Evolutionary conservation across 2,797 vertebrate genomes (phyloP).

Genomic region (Triplophysa yarkandensis): DNA sequence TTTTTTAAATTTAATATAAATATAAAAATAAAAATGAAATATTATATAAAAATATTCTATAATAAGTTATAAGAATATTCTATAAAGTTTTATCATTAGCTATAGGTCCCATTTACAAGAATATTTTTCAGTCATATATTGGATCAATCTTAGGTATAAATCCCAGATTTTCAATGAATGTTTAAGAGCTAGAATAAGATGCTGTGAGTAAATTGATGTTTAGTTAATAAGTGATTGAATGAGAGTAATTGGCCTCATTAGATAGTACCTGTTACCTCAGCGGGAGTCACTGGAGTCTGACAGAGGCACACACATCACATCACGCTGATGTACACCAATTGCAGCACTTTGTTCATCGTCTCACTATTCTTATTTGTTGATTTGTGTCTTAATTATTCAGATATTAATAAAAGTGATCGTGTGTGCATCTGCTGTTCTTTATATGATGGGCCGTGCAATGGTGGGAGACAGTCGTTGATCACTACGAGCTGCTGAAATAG

Average conservation of each 20-base stretch:
- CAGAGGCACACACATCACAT: not conserved
- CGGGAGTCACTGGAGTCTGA: constrained; percentile 2
- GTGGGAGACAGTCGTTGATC: not conserved
- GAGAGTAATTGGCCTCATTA: constrained; percentile 42
- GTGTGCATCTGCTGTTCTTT: not conserved
- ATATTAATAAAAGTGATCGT: not conserved
- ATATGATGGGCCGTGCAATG: constrained; percentile 4
- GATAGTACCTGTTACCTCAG: constrained; percentile 42
- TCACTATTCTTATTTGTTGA: constrained; percentile 1
- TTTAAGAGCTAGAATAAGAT: not conserved
- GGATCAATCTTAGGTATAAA: not conserved
- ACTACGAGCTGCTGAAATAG: constrained; percentile 26
- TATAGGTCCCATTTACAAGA: too few species aligned
- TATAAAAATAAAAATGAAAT: too few species aligned
- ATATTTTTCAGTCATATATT: too few species aligned
- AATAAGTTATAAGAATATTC: too few species aligned
- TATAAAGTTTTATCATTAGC: too few species aligned
- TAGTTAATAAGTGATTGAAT: constrained; percentile 39
- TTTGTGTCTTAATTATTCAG: constrained; percentile 3
- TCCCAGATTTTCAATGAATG: not conserved
- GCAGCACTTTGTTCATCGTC: constrained; percentile 5
- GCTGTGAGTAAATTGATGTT: constrained; percentile 36
- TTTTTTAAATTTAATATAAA: too few species aligned
- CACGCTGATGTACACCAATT: constrained; percentile 18
- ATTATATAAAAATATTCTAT: too few species aligned